Percentiles rank a stretch among this genome's conserved stretches.
These are phyloP conservation scores for Rhyacophila evoluta DNA, from an alignment of 2,888 invertebrate species.

Conservation along the genomic window DNA sequence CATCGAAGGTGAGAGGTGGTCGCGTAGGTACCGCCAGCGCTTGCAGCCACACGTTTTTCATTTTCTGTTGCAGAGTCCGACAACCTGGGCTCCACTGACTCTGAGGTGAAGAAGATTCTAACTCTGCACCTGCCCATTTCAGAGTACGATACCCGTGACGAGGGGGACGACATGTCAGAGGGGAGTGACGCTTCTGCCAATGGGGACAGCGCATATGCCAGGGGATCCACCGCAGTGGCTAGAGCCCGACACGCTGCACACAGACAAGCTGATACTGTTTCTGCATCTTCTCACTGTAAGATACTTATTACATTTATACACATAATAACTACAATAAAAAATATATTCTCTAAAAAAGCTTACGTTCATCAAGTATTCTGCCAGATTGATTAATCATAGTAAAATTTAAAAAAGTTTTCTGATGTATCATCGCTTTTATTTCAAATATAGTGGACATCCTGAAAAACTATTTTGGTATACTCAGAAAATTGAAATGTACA, in stretches of 20 bases:
- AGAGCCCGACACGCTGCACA: slow-evolving; percentile 62
- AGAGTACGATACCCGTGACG: slow-evolving; percentile 89
- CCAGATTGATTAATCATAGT: too few species aligned
- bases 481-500: too few species aligned
- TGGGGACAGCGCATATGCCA: slow-evolving; percentile 58
- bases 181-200: slow-evolving; percentile 71
- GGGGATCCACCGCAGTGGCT: slow-evolving; percentile 61
- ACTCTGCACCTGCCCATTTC: slow-evolving; percentile 93
- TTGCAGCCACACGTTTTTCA: slow-evolving; percentile 46
- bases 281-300: slow-evolving; percentile 53
- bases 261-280: slow-evolving; percentile 51
- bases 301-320: too few species aligned
- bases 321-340: too few species aligned
- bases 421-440: too few species aligned
- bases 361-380: too few species aligned
- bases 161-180: slow-evolving; percentile 82
- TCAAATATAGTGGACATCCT: too few species aligned
- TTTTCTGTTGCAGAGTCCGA: slow-evolving; percentile 80
- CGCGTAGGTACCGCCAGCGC: slow-evolving; percentile 46
- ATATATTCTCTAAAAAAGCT: too few species aligned
- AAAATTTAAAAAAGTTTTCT: too few species aligned
- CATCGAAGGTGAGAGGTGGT: neutral
- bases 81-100: slow-evolving; percentile 95
- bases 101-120: slow-evolving; percentile 94
- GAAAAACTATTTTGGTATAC: too few species aligned